Evolutionary conservation across 37 sponge, comb jelly and placozoan genomes (phyloP).

Genomic region (Aplysina aerophoba): DNA sequence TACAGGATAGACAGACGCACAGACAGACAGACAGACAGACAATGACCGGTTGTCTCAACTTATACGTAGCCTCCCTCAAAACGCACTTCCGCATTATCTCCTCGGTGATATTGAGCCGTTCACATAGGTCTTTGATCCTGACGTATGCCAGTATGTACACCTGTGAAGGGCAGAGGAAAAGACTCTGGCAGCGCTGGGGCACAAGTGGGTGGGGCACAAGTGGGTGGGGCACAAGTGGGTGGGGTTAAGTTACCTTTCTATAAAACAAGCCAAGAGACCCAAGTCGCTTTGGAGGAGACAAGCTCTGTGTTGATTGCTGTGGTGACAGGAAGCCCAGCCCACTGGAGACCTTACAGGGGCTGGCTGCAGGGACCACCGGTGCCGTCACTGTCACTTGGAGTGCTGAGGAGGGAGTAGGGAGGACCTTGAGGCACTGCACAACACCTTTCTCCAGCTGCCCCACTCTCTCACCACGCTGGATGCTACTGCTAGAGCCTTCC

Average conservation of each 20-base stretch:
- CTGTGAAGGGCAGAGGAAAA: slow-evolving; percentile 30
- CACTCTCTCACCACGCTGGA: too few relatives aligned
- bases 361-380: not conserved
- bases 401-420: not conserved
- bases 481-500: too few relatives aligned
- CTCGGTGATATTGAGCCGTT: slow-evolving; percentile 48
- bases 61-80: too few relatives aligned
- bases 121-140: slow-evolving; percentile 85
- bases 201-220: too few relatives aligned
- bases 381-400: not conserved
- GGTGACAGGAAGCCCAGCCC: not conserved
- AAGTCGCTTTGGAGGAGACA: slow-evolving; percentile 58
- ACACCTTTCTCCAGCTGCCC: too few relatives aligned
- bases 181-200: too few relatives aligned
- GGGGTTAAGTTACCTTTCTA: slow-evolving; percentile 60
- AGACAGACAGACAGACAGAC: slow-evolving; percentile 9
- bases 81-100: slow-evolving; percentile 74
- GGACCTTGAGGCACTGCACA: not conserved
- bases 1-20: not conserved
- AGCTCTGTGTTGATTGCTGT: not conserved
- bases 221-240: too few relatives aligned
- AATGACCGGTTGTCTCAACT: not conserved
- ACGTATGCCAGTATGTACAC: slow-evolving; percentile 74
- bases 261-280: slow-evolving; percentile 84
- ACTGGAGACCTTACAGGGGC: not conserved